These are phyloP conservation scores for Himalopsyche phryganea DNA, from an alignment of 1,140 invertebrate species.

Conservation along the genomic window DNA sequence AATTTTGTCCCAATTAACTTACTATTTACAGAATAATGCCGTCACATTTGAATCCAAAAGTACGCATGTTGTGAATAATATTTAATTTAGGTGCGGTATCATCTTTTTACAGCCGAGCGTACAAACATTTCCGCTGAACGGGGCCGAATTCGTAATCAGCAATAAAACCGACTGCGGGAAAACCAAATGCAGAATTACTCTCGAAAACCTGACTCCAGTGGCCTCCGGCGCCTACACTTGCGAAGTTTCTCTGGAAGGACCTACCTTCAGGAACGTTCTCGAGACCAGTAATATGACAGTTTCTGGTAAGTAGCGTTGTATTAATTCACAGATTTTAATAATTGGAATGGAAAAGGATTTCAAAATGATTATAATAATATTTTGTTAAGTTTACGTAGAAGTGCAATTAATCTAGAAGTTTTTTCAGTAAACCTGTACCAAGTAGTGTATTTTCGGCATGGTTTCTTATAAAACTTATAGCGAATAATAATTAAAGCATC, in stretches of 20 bases:
- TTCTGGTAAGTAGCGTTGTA: constrained; percentile 40
- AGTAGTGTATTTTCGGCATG: no score
- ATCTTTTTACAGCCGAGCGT: constrained; percentile 8
- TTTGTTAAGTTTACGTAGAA: no score
- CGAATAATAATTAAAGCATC: no score
- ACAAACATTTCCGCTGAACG: constrained; percentile 8
- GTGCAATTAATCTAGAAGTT: not conserved
- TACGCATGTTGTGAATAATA: no score
- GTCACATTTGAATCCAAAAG: no score
- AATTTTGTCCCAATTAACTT: no score
- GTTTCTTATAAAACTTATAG: no score
- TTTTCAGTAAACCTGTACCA: no score
- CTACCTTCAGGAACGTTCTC: constrained; percentile 46
- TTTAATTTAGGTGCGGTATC: no score
- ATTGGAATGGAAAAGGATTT: no score
- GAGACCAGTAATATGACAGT: constrained; percentile 50
- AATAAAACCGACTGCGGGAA: constrained; percentile 37
- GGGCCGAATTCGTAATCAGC: not conserved
- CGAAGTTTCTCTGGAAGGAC: constrained; percentile 53
- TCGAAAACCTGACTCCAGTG: constrained; percentile 39
- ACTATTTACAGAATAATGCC: no score
- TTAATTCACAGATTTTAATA: not conserved
- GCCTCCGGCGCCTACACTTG: constrained; percentile 49
- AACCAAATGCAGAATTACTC: constrained; percentile 40
- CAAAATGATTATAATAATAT: no score